phyloP scores from a whole-genome alignment of 2,888 invertebrate species.

The Orthonychiurus folsomi region DNA sequence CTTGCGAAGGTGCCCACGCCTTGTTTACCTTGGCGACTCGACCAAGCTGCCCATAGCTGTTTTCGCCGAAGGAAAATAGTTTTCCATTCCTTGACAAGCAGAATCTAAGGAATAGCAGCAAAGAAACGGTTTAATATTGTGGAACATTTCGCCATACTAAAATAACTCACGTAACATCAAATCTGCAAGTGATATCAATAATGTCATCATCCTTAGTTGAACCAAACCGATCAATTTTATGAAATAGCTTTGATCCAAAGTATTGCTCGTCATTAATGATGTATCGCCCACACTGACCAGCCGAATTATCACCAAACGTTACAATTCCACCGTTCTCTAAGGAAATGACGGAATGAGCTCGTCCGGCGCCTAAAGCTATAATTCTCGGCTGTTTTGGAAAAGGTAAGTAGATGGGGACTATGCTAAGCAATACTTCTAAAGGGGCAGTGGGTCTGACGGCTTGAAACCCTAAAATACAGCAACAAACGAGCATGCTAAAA shows the following conservation, averaged over 20 bases:
- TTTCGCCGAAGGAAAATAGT: slow-evolving; percentile 85
- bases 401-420: slow-evolving; percentile 43
- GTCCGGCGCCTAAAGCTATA: slow-evolving; percentile 62
- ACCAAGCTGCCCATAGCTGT: slow-evolving; percentile 91
- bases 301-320: slow-evolving; percentile 80
- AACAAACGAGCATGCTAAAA: slow-evolving; percentile 4
- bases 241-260: slow-evolving; percentile 55
- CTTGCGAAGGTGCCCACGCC: slow-evolving; percentile 53
- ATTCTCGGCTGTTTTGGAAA: slow-evolving; percentile 45
- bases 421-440: slow-evolving; percentile 59
- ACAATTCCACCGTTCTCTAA: slow-evolving; percentile 72
- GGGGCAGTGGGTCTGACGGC: slow-evolving; percentile 52
- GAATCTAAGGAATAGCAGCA: slow-evolving; percentile 48
- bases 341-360: slow-evolving; percentile 74
- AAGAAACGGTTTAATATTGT: no score
- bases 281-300: slow-evolving; percentile 84
- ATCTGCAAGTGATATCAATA: slow-evolving; percentile 69
- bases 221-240: slow-evolving; percentile 57
- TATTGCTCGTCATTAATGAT: slow-evolving; percentile 70
- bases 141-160: neutral
- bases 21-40: slow-evolving; percentile 55
- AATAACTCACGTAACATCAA: slow-evolving; percentile 69
- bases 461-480: slow-evolving; percentile 44
- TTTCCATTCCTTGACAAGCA: slow-evolving; percentile 69
- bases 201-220: slow-evolving; percentile 50